phyloP scores from a whole-genome alignment of 1,140 invertebrate genomes.

The Pogonognathellus flavescens region DNA sequence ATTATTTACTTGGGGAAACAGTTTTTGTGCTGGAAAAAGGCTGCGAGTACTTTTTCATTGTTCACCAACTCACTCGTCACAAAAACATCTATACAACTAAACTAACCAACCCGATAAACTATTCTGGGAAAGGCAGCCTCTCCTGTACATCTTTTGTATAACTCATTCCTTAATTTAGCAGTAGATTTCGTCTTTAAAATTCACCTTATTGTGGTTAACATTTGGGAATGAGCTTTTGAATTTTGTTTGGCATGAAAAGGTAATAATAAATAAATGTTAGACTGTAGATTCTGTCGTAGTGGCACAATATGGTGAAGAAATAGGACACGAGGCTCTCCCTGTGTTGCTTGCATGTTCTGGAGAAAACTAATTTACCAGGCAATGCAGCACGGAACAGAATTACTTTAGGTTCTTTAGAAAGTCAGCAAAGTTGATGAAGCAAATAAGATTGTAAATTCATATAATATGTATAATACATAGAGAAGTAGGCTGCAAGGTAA shows the following conservation, averaged over 20 bases:
- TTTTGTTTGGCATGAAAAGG: not conserved
- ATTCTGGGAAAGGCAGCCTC: too few species aligned
- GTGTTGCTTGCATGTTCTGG: conserved; percentile 5
- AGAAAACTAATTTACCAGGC: conserved; percentile 16
- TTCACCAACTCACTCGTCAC: too few species aligned
- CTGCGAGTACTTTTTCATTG: too few species aligned
- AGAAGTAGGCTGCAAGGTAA: not conserved
- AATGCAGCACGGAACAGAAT: not conserved
- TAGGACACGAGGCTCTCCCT: not conserved
- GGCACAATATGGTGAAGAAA: not conserved
- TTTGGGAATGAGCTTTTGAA: not conserved
- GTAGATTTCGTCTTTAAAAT: not conserved
- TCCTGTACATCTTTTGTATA: too few species aligned
- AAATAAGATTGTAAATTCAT: conserved; percentile 13
- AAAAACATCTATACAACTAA: too few species aligned
- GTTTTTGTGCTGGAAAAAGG: too few species aligned
- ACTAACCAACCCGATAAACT: too few species aligned
- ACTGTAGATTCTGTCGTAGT: not conserved
- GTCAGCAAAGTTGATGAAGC: conserved; percentile 10
- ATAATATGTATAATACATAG: not conserved
- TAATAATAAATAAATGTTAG: not conserved
- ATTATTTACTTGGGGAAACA: too few species aligned
- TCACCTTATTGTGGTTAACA: conserved; percentile 2
- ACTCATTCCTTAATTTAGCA: too few species aligned
- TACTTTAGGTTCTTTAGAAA: not conserved